A percentile compares a stretch with the other conserved stretches of the same genome.
These are phyloP conservation scores for Melopsittacus undulatus DNA, from an alignment of 2,797 vertebrate genomes.

Conservation along the genomic window DNA sequence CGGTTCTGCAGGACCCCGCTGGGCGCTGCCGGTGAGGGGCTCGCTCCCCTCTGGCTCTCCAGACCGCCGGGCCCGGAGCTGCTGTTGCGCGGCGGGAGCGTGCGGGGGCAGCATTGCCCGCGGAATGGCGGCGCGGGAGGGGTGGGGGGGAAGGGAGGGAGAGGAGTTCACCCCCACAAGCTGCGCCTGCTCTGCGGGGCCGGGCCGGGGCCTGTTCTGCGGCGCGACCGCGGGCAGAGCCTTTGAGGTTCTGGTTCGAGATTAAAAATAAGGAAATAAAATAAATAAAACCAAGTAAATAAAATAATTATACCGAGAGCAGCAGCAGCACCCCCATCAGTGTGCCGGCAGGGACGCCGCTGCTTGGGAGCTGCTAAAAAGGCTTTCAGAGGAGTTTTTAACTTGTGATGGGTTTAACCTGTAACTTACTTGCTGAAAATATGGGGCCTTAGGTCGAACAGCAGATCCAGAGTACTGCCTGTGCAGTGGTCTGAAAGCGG, in stretches of 20 bases:
- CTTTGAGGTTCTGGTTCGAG: not conserved
- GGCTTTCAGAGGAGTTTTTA: not conserved
- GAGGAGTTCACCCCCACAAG: not conserved
- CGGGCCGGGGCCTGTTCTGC: fast-evolving
- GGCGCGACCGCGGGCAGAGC: no score
- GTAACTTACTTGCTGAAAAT: fast-evolving
- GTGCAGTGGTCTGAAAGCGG: not conserved
- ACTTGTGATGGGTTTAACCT: not conserved
- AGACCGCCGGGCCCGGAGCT: not conserved
- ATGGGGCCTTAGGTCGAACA: fast-evolving
- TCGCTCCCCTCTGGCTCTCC: not conserved
- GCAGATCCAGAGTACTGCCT: fast-evolving
- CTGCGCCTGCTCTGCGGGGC: not conserved
- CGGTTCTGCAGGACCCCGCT: fast-evolving
- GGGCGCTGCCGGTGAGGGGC: no score
- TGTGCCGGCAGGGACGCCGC: not conserved
- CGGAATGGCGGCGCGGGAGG: constrained; percentile 16
- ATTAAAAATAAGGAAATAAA: not conserved
- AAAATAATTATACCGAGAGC: not conserved
- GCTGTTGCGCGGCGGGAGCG: not conserved
- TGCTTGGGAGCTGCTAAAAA: not conserved
- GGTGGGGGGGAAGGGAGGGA: not conserved
- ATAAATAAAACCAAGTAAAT: not conserved
- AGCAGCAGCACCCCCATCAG: not conserved
- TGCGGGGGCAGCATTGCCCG: constrained; percentile 72